Evolutionary conservation across 2,888 invertebrate species (phyloP), one percentile per base, ranked within the genome.

Genomic region (Heliconius ethilla): DNA sequence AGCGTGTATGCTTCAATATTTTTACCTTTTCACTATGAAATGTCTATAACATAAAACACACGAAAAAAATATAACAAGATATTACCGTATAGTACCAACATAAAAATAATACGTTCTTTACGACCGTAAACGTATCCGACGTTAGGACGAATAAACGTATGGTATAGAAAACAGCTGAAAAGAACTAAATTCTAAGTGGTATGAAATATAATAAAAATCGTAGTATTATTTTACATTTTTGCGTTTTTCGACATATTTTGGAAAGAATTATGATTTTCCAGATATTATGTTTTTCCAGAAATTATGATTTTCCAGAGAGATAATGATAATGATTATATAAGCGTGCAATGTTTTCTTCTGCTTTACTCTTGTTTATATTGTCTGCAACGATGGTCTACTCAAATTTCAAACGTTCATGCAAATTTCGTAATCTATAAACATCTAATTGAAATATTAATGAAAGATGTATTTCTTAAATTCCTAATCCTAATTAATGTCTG

Each of bases 101-200:
- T 74, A 62, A 67, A 74, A 77, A 69, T 72, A 66, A 77, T 70
- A 72, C 77, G 79, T 75, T 75, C 33, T 79, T 79, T 77, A 79
- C 77, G 79, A 77, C 75, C 77, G 70, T 79, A 75, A 77, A 77
- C 65, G 62, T 77, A 74, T 67, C 70, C 63, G 74, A 77, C 66
- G 74, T 74, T 74, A 67, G 74, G 74, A 62, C 67, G 59, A 74
- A 77, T 69, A 77, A 74, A 74, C 67, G 25, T 73, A 77, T 55
- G 55, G 27, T 74, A 69, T 40, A 62, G 37, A 66, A 66, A 73
- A 40, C 40, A 25, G 25, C 13, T 40, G 40, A 69, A 45, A 69
- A 69, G 25, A 37, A 67, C 62, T 62, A 27, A 63, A 29, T 27
- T 63, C 25, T 25, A 62, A 25, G 25, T 62, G 13, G 13, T 13